phyloP scores from a whole-genome alignment of 2,888 invertebrate genomes.

The Artemia sp. region DNA sequence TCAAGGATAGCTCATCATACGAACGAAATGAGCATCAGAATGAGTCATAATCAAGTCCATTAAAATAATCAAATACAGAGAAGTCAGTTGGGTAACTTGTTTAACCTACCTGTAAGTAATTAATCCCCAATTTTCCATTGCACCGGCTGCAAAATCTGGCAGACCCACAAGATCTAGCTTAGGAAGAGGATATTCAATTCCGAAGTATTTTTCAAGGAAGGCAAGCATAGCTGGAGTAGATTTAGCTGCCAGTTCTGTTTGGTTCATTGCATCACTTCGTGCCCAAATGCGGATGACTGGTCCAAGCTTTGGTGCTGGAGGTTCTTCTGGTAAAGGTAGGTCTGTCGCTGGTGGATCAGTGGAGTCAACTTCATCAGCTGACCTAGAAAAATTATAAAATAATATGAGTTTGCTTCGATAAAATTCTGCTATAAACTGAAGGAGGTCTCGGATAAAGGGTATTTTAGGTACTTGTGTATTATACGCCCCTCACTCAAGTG shows the following conservation, averaged over 20 bases:
- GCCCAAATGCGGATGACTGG: conserved; percentile 24
- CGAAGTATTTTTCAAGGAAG: conserved; percentile 24
- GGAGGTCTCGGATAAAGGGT: too few relatives aligned
- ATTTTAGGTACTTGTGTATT: too few relatives aligned
- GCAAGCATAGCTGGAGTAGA: conserved; percentile 23
- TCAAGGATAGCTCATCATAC: too few relatives aligned
- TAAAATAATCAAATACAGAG: too few relatives aligned
- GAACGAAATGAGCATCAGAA: too few relatives aligned
- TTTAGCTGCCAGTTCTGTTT: conserved; percentile 22
- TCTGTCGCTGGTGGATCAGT: conserved; percentile 4
- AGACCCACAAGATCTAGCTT: conserved; percentile 24
- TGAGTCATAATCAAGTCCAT: too few relatives aligned
- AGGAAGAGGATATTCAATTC: conserved; percentile 24
- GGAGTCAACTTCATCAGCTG: neutral
- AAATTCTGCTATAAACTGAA: too few relatives aligned
- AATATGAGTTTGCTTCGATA: too few relatives aligned
- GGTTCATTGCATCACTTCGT: conserved; percentile 23
- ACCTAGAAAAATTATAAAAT: neutral
- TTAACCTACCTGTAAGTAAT: conserved; percentile 22
- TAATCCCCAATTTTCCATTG: conserved; percentile 24
- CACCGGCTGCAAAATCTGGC: conserved; percentile 23
- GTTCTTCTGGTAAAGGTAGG: neutral
- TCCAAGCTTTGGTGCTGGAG: neutral
- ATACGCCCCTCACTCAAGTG: too few relatives aligned
- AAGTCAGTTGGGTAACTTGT: neutral